Conservation (phyloP, 2,113 vertebrate species). For the Athene cunicularia region DNA sequence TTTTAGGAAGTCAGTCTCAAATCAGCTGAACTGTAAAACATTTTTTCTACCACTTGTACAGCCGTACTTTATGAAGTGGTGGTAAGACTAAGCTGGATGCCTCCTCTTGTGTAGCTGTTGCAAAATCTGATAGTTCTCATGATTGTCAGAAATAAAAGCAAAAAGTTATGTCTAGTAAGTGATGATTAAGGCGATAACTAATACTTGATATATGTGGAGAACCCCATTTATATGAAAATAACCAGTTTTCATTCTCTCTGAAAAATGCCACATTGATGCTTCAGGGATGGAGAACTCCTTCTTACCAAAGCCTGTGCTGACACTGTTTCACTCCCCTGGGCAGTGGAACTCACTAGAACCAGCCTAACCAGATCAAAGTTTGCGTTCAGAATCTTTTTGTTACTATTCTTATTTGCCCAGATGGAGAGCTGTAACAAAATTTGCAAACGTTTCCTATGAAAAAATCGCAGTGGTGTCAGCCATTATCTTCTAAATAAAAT, state of each 20-base stretch:
- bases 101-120: slow-evolving; percentile 55
- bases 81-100: slow-evolving; percentile 43
- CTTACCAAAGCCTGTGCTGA: slow-evolving; percentile 52
- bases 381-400: slow-evolving; percentile 32
- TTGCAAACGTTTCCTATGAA: background rate
- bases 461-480: background rate
- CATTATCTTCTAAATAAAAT: background rate
- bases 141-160: background rate
- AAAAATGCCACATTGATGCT: slow-evolving; percentile 50
- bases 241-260: slow-evolving; percentile 24
- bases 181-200: background rate
- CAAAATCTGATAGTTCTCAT: slow-evolving; percentile 32
- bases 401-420: slow-evolving; percentile 49
- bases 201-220: background rate
- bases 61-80: slow-evolving; percentile 16
- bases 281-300: slow-evolving; percentile 26
- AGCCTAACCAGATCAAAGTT: slow-evolving; percentile 62
- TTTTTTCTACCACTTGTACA: slow-evolving; percentile 37
- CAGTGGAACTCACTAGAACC: slow-evolving; percentile 67
- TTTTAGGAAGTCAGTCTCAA: slow-evolving; percentile 15
- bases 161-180: background rate
- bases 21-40: background rate
- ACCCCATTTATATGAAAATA: background rate
- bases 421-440: background rate
- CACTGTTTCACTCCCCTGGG: slow-evolving; percentile 61